Conservation (phyloP, 2,888 invertebrate genomes). For the Drosophila engyochracea region DNA sequence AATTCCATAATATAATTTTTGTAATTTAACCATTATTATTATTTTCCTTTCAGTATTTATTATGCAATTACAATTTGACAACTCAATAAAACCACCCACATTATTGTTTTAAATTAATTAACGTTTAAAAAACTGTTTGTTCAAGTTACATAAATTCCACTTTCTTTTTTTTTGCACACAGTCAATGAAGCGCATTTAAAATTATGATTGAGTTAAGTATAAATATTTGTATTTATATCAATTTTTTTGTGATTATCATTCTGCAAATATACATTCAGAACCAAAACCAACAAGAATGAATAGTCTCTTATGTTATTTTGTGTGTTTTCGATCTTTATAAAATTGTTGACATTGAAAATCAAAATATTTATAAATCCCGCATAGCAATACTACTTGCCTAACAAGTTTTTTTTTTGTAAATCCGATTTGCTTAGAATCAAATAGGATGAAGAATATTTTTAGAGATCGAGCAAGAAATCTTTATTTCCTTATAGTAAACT, state of each 20-base stretch:
- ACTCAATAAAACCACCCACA: background rate
- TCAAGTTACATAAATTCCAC: background rate
- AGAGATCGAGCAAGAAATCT: background rate
- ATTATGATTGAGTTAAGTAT: slow-evolving; percentile 30
- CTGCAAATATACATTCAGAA: slow-evolving; percentile 7
- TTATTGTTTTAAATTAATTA: slow-evolving; percentile 32
- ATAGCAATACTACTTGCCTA: background rate
- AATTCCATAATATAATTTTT: background rate
- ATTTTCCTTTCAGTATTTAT: slow-evolving; percentile 8
- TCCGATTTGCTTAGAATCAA: background rate
- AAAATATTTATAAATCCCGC: background rate
- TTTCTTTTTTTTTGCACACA: background rate
- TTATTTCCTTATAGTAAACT: background rate
- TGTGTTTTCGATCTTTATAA: background rate
- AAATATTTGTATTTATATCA: background rate
- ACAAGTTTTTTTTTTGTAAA: background rate
- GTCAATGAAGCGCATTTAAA: slow-evolving; percentile 8
- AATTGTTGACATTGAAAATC: background rate
- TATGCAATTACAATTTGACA: slow-evolving; percentile 26
- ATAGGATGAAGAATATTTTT: background rate
- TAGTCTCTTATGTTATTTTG: background rate
- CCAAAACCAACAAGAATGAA: background rate
- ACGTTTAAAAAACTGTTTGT: slow-evolving; percentile 1
- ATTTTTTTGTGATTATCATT: slow-evolving; percentile 2
- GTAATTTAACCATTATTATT: background rate